Evolutionary conservation across 2,113 vertebrate genomes (phyloP), one percentile per base, ranked within the genome.

Genomic region (Gymnarchus niloticus): DNA sequence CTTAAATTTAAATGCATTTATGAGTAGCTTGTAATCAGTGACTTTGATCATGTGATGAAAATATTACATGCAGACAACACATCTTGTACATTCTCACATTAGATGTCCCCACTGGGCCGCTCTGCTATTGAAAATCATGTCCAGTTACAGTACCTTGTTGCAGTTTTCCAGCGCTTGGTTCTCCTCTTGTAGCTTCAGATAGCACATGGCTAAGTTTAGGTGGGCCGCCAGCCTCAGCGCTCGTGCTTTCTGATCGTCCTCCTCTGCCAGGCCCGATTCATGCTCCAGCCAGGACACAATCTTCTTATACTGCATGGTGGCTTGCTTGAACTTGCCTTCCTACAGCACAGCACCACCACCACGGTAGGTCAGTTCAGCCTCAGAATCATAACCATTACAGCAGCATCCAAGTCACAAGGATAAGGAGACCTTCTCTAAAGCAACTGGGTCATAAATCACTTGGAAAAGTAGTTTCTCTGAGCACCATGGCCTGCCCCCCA

Each of bases 171-270:
- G 89, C 81, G 96, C 96, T n/a, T 92, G 93, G 0, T 89, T 94
- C 81, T 95, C 95, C n/a, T 98, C 96, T 52, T 96, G 96, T 7
- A 99, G 89, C 89, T 99, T 99, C 77, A 99, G 95, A 89, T 94
- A 97, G 92, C 98, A 99, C 96, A 99, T 98, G 83, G 98, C 97
- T 90, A 99, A 88, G 91, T 99, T 99, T 84, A 99, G 95, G 89
- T 98, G 94, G 33, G 97, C 97, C 82, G 98, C 98, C 85, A 99
- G 94, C 14, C 93, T 94, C 86, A 99, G 90, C 0, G 93, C 92
- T 90, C 94, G 95, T 0, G 95, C 94, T 82, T 95, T 96, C 3
- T 92, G 90, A 56, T 96, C 94, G 0, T 97, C 95, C 85, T 95
- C 96, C 0, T 93, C 89, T 0, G 94, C 93, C 87, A 99, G 93